Conservation (phyloP, 2,113 vertebrate species). For the Ranitomeya imitator region DNA sequence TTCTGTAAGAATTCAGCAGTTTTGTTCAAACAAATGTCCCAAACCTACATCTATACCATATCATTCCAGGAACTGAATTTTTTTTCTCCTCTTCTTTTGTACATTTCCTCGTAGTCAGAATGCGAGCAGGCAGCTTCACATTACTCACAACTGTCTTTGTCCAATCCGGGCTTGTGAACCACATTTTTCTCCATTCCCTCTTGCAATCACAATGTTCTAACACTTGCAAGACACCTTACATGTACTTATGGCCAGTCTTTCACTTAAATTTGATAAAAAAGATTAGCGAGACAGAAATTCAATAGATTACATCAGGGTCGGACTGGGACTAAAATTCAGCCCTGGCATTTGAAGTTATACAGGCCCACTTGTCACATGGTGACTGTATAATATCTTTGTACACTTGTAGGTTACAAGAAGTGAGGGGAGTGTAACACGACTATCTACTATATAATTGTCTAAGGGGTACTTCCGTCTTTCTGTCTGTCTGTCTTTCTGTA, state of each 20-base stretch:
- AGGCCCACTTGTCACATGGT: no score
- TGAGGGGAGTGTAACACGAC: no score
- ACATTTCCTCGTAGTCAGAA: not conserved
- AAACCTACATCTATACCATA: not conserved
- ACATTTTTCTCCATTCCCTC: not conserved
- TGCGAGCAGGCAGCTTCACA: not conserved
- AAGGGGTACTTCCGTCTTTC: no score
- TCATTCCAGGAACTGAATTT: not conserved
- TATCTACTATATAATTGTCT: no score
- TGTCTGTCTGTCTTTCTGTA: no score
- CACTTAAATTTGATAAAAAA: constrained; percentile 13
- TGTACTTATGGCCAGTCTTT: constrained; percentile 14
- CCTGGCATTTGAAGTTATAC: no score
- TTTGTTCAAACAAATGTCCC: not conserved
- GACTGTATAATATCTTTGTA: no score
- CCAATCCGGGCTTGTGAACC: not conserved
- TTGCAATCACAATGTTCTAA: not conserved
- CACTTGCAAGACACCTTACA: not conserved
- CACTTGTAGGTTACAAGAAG: no score
- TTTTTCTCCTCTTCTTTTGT: not conserved
- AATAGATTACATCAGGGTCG: not conserved
- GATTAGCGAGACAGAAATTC: not conserved
- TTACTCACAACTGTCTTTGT: not conserved
- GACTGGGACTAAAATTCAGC: no score
- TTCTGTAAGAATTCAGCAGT: not conserved